phyloP scores from a whole-genome alignment of 2,113 vertebrate species.

The Synchiropus splendidus region DNA sequence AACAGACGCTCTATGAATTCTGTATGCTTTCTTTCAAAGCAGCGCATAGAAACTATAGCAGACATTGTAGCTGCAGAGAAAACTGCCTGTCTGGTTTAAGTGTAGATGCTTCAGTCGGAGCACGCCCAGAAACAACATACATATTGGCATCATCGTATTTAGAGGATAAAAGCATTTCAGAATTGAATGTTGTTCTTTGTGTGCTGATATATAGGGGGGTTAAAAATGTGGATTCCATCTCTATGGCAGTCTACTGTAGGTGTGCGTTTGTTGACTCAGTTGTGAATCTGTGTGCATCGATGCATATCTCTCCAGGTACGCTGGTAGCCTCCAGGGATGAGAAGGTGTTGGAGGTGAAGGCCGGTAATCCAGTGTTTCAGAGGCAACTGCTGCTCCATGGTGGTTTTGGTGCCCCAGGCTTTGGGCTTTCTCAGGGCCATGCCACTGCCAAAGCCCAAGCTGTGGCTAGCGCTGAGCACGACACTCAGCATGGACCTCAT shows the following conservation, averaged over 20 bases:
- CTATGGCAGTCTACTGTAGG: too few relatives aligned
- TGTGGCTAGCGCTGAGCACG: constrained; percentile 27
- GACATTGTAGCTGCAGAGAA: too few relatives aligned
- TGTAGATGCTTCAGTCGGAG: too few relatives aligned
- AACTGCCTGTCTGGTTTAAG: too few relatives aligned
- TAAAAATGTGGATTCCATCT: too few relatives aligned
- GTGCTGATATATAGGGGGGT: constrained; percentile 6
- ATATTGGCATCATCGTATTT: too few relatives aligned
- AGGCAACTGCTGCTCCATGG: constrained; percentile 50
- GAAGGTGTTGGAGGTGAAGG: constrained; percentile 59
- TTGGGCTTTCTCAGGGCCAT: constrained; percentile 38
- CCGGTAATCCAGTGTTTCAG: constrained; percentile 52
- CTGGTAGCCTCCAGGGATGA: constrained; percentile 47
- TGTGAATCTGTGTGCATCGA: constrained; percentile 32
- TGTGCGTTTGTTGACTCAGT: too few relatives aligned
- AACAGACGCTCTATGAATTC: constrained; percentile 25
- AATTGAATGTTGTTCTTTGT: constrained; percentile 14
- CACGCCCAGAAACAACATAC: too few relatives aligned
- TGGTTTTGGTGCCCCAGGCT: constrained; percentile 47
- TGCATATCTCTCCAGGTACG: constrained; percentile 56
- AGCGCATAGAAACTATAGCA: not conserved
- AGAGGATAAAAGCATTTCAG: constrained; percentile 2
- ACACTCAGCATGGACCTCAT: constrained; percentile 42
- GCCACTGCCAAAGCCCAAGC: constrained; percentile 35
- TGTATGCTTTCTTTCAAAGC: constrained; percentile 30